A percentile compares a stretch with the other conserved stretches of the same genome.
These are phyloP conservation scores for Mamestra configurata DNA, from an alignment of 1,140 invertebrate genomes.

Conservation along the genomic window DNA sequence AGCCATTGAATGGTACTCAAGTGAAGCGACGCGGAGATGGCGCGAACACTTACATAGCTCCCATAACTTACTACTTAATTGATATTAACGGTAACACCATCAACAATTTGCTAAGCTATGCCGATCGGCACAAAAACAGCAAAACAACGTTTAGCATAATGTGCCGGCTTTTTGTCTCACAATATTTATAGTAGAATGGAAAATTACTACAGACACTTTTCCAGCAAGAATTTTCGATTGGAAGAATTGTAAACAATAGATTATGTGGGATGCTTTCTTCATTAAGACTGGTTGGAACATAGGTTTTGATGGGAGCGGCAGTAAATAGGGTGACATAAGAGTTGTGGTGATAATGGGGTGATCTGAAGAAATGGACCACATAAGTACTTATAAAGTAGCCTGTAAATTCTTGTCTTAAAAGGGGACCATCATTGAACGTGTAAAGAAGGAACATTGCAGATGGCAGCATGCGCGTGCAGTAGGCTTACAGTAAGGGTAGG, in stretches of 20 bases:
- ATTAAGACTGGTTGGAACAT: neutral
- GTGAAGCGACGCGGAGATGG: slow-evolving; percentile 5
- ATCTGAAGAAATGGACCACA: too few relatives aligned
- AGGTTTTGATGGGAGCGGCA: neutral
- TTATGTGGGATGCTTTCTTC: neutral
- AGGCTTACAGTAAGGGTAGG: too few relatives aligned
- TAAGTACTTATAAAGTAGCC: too few relatives aligned
- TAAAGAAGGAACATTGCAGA: too few relatives aligned
- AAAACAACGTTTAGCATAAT: slow-evolving; percentile 1
- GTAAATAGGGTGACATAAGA: neutral
- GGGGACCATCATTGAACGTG: too few relatives aligned
- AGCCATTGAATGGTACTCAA: neutral
- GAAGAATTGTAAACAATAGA: neutral
- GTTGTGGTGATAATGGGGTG: too few relatives aligned
- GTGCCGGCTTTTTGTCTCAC: neutral
- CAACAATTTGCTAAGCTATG: neutral
- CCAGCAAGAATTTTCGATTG: neutral
- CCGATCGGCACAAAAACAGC: slow-evolving; percentile 12
- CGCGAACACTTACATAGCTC: slow-evolving; percentile 28
- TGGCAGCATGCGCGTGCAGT: too few relatives aligned
- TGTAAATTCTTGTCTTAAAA: too few relatives aligned
- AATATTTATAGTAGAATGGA: neutral
- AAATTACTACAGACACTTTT: slow-evolving; percentile 25
- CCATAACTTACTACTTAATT: slow-evolving; percentile 34
- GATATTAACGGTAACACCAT: slow-evolving; percentile 13